Percentiles rank a stretch among this genome's conserved stretches.
These are phyloP conservation scores for Chromobotia macracanthus DNA, from an alignment of 2,797 vertebrate species.

Conservation along the genomic window DNA sequence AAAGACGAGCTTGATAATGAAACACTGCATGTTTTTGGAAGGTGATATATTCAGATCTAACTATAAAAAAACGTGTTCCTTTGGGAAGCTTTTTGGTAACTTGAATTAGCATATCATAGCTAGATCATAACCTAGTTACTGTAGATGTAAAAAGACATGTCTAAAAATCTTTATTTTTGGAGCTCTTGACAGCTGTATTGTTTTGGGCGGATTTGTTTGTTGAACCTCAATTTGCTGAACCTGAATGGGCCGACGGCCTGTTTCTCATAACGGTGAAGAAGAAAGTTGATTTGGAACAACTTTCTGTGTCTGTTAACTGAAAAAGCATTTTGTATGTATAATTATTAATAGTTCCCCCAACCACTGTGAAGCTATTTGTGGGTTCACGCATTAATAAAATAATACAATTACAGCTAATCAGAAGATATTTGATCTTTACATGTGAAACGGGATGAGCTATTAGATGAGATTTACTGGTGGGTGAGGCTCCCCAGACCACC, in stretches of 20 bases:
- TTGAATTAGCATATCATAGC: not conserved
- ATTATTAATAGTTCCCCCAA: not conserved
- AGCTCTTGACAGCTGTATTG: conserved; percentile 29
- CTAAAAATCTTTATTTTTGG: no score
- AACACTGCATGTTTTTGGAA: conserved; percentile 28
- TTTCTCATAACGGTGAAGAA: conserved; percentile 14
- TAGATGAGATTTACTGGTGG: no score
- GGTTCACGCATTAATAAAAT: no score
- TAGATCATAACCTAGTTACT: not conserved
- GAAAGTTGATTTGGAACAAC: not conserved
- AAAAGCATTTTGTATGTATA: not conserved
- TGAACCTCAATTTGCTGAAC: conserved; percentile 20
- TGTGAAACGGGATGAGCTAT: no score
- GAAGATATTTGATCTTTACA: no score
- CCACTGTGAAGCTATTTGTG: no score
- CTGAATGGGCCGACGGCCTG: not conserved
- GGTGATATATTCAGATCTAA: conserved; percentile 28
- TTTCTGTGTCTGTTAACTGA: not conserved
- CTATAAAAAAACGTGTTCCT: not conserved
- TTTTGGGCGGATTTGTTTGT: not conserved
- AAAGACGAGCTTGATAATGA: conserved; percentile 18
- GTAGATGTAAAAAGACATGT: conserved; percentile 4
- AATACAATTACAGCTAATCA: no score
- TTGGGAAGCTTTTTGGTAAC: conserved; percentile 19
- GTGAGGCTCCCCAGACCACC: no score